Evolutionary conservation across 1,140 invertebrate genomes (phyloP), one percentile per base, ranked within the genome.

Genomic region (Drosophila parvula): DNA sequence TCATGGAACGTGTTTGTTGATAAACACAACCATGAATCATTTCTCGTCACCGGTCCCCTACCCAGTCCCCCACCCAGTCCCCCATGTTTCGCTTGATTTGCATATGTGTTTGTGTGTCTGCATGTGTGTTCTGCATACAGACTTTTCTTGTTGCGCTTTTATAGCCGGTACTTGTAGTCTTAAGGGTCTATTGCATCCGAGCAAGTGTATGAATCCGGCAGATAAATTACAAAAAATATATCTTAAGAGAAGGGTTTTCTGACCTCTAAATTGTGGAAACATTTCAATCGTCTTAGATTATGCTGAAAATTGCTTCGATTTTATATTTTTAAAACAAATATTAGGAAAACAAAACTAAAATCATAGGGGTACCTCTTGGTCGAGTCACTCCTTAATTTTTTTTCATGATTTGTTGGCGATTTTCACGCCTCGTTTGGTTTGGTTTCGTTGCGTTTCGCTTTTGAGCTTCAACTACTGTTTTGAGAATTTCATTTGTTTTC

Each of bases 21-120:
- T 88, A 89, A 88, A 89, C 84, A 89, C 74, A 78, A 50, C 84
- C 80, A 88, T 88, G 84, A 88, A 88, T 88, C 84, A 88, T 88
- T 88, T 89, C 74, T 78, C 76, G 76, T 78, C 76, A 78, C 65
- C 43, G 44, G 18, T 36, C 68, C 51, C 50, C 18, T 18, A 7
- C 22, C 44, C 44, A 47, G 44, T 12, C 44, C 18, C 43, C 14
- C 27, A 41, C 16, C 45, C 32, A n/a, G 6, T 38, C 22, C 18
- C 53, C n/a, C 38, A 41, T 78, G 80, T 81, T 78, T 78, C 63
- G 69, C 80, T 81, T 78, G 80, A 88, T 89, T 89, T 88, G 83
- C 83, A 88, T 88, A 70, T 57, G 30, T 41, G n/a, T 67, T 43
- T 56, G 47, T 58, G 48, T 36, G 22, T 32, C 32, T 22, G 50